Conservation (phyloP, 37 sponge, comb jelly and placozoan species). For the Diacarnus erythraeanus region DNA sequence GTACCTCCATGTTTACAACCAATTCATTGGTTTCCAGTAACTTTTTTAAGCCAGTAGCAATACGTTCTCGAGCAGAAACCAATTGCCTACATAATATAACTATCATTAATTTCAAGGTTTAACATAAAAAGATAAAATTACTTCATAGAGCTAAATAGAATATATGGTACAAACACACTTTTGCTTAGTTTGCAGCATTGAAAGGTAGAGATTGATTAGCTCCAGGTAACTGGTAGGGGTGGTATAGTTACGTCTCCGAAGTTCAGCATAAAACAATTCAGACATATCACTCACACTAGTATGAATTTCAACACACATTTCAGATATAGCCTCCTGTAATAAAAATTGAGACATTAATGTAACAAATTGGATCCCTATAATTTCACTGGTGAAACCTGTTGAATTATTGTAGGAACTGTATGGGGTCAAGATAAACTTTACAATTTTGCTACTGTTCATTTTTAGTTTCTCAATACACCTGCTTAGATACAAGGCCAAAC, state of each 20-base stretch:
- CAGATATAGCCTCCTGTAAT: constrained; percentile 56
- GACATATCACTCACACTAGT: constrained; percentile 90
- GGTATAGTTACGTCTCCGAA: constrained; percentile 94
- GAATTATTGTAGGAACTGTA: no score
- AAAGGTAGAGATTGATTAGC: constrained; percentile 92
- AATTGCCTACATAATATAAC: constrained; percentile 66
- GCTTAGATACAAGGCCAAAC: no score
- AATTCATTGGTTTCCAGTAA: constrained; percentile 95
- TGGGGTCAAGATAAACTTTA: no score
- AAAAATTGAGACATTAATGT: no score
- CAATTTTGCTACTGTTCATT: no score
- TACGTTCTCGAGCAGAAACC: constrained; percentile 73
- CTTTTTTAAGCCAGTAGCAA: constrained; percentile 96
- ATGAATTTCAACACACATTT: constrained; percentile 97
- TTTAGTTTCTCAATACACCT: no score
- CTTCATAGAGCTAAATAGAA: not conserved
- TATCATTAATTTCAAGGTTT: not conserved
- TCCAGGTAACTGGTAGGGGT: constrained; percentile 99
- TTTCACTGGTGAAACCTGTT: no score
- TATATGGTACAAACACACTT: constrained; percentile 34
- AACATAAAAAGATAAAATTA: not conserved
- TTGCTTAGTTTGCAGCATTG: constrained; percentile 94
- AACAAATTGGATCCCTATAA: no score
- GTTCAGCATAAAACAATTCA: constrained; percentile 91
- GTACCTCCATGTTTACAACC: constrained; percentile 90